phyloP scores from a whole-genome alignment of 2,113 vertebrate genomes.

The Dasyornis broadbenti region DNA sequence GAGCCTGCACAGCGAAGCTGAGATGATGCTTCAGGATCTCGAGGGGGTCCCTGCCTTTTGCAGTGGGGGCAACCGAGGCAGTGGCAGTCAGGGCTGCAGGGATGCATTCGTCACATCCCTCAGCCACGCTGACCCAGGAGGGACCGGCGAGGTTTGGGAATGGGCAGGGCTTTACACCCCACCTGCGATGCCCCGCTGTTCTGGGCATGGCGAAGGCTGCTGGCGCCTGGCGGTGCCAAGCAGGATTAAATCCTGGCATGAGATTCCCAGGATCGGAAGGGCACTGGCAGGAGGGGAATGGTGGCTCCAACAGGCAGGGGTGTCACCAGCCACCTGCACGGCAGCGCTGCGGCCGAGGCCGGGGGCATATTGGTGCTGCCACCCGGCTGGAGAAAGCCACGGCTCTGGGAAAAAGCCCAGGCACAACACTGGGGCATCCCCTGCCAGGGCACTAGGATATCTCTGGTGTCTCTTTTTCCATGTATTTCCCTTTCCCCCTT shows the following conservation, averaged over 20 bases:
- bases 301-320: neutral
- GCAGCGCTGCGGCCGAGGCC: neutral
- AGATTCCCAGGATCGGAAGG: fast-evolving
- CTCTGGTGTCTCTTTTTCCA: too few relatives aligned
- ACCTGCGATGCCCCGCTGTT: fast-evolving
- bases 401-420: neutral
- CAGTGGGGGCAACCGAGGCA: neutral
- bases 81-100: fast-evolving
- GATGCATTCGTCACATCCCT: neutral
- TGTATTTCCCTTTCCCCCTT: neutral
- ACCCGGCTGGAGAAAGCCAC: neutral
- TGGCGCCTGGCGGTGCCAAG: neutral
- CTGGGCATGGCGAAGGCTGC: neutral
- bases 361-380: neutral
- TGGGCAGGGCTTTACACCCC: neutral
- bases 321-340: neutral
- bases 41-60: neutral
- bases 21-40: neutral
- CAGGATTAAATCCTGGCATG: neutral
- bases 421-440: neutral
- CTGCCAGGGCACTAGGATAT: neutral
- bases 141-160: neutral
- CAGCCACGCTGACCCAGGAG: neutral
- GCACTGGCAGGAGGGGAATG: neutral
- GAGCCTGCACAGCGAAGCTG: neutral